Evolutionary conservation across 2,797 vertebrate genomes (phyloP), one percentile per base, ranked within the genome.

Genomic region (Microchirus variegatus): DNA sequence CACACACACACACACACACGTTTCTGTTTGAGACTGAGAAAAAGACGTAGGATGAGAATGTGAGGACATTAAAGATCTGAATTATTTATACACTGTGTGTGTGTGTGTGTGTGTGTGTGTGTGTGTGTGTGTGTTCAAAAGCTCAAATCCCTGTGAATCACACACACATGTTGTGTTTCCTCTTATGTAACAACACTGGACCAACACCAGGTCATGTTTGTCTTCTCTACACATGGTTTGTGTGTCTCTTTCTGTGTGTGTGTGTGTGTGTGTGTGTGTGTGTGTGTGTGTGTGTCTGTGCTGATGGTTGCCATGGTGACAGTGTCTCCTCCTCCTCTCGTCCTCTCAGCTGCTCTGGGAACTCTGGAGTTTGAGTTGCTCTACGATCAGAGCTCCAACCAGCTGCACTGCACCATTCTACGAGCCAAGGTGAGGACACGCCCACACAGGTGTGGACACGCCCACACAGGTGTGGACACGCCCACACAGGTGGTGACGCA

Each of bases 361-460:
- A 94, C 80, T 0, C 83, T 96, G 86, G 94, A 96, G 80, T 96
- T 96, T 55, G 91, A 94, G 71, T 80, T 96, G 67, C 74, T 91
- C 5, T 95, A 96, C 9, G 91, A 94, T 47, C 93, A 76, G 75
- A 89, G 87, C 50, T 90, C 88, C 68, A 94, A 91, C 59, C 89
- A 90, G 42, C 89, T 96, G 63, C 92, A 92, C 79, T 95, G 94
- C 77, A 90, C 86, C 2, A 77, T 95, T 44, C 89, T 94, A 35
- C 91, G 91, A 77, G 95, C 94, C 43, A 95, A 94, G 94, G 94
- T 95, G 59, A 69, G 41, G 11, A 46, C 11, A 9, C 18, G 8
- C 45, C 40, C 40, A 9, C 40, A 22, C 14, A 41, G 2, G 11
- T 41, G 8, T 41, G 40, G 40, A 41, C 14, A 11, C 11, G 40